Percentiles rank a stretch among this genome's conserved stretches.
phyloP scores from a whole-genome alignment of 2,888 invertebrate species.

The Atrina japonica region DNA sequence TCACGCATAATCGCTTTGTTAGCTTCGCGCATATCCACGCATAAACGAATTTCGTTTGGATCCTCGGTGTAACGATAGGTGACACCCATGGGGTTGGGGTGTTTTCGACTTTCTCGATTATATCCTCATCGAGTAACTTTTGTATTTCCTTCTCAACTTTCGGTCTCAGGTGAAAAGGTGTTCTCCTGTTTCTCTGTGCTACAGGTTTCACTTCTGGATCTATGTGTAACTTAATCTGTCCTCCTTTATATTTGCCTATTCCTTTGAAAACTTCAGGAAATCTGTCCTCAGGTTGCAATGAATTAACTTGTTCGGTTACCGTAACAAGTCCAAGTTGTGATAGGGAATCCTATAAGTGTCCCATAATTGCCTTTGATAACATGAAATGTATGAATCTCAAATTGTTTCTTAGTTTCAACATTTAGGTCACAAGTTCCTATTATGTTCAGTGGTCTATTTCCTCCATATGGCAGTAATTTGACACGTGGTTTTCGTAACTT shows the following conservation, averaged over 20 bases:
- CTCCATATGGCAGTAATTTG: slow-evolving; percentile 39
- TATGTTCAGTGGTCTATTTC: not conserved
- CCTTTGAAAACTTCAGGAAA: no score
- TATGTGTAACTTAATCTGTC: slow-evolving; percentile 51
- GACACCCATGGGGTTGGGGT: slow-evolving; percentile 61
- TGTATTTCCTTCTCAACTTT: slow-evolving; percentile 46
- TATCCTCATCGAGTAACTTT: slow-evolving; percentile 37
- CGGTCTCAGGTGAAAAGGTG: slow-evolving; percentile 44
- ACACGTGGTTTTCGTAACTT: slow-evolving; percentile 13
- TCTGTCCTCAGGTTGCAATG: no score
- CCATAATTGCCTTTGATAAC: slow-evolving; percentile 24
- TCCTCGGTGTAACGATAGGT: slow-evolving; percentile 42
- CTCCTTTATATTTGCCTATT: no score
- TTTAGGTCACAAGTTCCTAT: not conserved
- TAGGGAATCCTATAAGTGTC: slow-evolving; percentile 24
- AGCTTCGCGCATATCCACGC: slow-evolving; percentile 60
- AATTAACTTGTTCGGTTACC: not conserved
- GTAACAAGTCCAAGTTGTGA: slow-evolving; percentile 17
- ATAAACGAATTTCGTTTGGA: slow-evolving; percentile 51
- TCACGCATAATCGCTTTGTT: slow-evolving; percentile 57
- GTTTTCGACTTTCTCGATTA: slow-evolving; percentile 47
- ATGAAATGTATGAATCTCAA: slow-evolving; percentile 5
- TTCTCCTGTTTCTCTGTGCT: slow-evolving; percentile 35
- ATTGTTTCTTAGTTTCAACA: slow-evolving; percentile 17
- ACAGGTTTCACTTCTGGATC: slow-evolving; percentile 51